Percentiles rank a stretch among this genome's conserved stretches.
phyloP scores from a whole-genome alignment of 2,113 vertebrate species.

The Cynocephalus volans region DNA sequence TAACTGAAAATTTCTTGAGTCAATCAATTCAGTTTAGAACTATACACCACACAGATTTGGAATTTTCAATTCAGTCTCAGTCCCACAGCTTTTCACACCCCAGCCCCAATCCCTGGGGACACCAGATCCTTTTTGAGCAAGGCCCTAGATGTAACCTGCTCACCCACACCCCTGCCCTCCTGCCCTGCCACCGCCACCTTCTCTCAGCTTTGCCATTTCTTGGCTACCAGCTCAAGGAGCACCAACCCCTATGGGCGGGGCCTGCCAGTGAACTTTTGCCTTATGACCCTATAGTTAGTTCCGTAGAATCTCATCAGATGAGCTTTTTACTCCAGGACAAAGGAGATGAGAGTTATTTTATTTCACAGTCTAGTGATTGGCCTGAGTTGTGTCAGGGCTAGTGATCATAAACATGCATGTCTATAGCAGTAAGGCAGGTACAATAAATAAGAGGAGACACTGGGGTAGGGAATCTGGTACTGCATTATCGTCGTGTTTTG shows the following conservation, averaged over 20 bases:
- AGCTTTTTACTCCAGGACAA: neutral
- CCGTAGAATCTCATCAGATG: neutral
- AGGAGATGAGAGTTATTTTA: neutral
- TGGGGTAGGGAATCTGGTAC: fast-evolving
- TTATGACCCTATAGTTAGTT: fast-evolving
- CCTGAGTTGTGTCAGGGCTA: neutral
- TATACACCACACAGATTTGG: neutral
- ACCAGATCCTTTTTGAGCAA: neutral
- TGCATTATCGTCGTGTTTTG: fast-evolving
- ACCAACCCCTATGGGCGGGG: neutral
- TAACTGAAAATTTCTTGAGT: neutral
- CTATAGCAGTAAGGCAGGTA: neutral
- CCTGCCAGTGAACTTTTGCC: neutral
- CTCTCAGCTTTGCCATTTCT: too few species aligned
- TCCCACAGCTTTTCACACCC: neutral
- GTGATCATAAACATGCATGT: neutral
- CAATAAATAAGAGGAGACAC: fast-evolving
- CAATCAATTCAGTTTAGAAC: neutral
- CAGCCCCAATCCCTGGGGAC: neutral
- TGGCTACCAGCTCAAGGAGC: neutral
- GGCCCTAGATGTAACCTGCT: neutral
- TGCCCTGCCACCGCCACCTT: fast-evolving
- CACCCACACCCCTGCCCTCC: neutral
- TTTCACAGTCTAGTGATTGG: neutral
- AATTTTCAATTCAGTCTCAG: neutral